A percentile compares a stretch with the other conserved stretches of the same genome.
Conservation (phyloP, 1,140 invertebrate species). For the Drosophila melanogaster region DNA sequence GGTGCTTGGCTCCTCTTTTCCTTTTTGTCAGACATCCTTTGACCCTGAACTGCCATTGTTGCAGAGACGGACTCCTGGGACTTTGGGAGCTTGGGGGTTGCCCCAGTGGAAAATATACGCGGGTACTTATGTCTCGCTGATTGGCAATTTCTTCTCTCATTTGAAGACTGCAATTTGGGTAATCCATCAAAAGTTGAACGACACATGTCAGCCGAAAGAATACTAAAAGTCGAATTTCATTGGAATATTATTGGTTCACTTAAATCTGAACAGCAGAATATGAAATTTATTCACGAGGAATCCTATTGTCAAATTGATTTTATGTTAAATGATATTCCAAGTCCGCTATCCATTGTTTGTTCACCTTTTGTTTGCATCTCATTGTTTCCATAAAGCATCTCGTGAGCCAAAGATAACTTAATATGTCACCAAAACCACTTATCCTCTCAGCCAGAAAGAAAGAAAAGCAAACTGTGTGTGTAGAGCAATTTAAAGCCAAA, state of each 20-base stretch:
- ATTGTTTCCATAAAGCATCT: constrained; percentile 27
- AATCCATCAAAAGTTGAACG: constrained; percentile 33
- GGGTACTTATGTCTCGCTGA: constrained; percentile 34
- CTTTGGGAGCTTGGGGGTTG: constrained; percentile 2
- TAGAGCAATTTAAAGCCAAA: constrained; percentile 58
- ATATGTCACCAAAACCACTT: constrained; percentile 10
- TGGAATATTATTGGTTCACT: neutral
- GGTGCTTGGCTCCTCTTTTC: constrained; percentile 11
- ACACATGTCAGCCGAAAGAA: constrained; percentile 14
- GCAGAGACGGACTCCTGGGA: constrained; percentile 5
- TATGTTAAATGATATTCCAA: no score
- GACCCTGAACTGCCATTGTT: constrained; percentile 38
- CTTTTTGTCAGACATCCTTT: constrained; percentile 33
- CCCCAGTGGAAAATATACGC: neutral
- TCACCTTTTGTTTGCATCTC: constrained; percentile 17
- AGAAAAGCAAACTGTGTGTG: constrained; percentile 21
- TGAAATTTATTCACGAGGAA: no score
- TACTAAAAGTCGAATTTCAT: neutral
- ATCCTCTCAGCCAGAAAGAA: constrained; percentile 2
- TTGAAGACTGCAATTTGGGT: neutral
- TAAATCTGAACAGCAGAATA: neutral
- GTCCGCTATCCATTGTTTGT: neutral
- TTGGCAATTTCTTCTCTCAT: constrained; percentile 43
- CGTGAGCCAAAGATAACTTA: constrained; percentile 27
- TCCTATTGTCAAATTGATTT: no score